A percentile compares a stretch with the other conserved stretches of the same genome.
Evolutionary conservation across 2,888 invertebrate genomes (phyloP).

Genomic region (Megamerina dolium): DNA sequence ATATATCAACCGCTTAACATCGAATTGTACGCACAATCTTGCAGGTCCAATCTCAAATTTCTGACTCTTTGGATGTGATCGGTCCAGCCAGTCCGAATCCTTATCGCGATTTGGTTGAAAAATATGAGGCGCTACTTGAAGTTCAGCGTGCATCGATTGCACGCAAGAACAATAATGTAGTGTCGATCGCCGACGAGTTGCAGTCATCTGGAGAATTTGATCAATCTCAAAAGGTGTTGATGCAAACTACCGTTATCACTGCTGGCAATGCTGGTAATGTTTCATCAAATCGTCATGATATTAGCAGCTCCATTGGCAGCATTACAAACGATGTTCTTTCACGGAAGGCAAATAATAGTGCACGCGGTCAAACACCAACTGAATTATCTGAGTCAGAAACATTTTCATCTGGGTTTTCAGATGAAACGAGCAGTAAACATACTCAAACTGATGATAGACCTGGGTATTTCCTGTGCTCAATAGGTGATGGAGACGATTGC

Average conservation of each 20-base stretch:
- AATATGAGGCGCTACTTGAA: slow-evolving; percentile 76
- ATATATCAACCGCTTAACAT: slow-evolving; percentile 17
- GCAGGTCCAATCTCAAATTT: slow-evolving; percentile 31
- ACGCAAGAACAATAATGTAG: slow-evolving; percentile 51
- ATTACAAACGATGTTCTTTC: slow-evolving; percentile 17
- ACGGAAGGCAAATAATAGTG: slow-evolving; percentile 36
- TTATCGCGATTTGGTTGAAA: slow-evolving; percentile 74
- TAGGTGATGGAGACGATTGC: slow-evolving; percentile 79
- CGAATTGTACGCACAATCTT: slow-evolving; percentile 21
- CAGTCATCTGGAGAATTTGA: slow-evolving; percentile 69
- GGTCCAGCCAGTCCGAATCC: slow-evolving; percentile 55
- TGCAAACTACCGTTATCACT: slow-evolving; percentile 15
- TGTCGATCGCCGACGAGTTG: slow-evolving; percentile 57
- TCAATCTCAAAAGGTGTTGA: slow-evolving; percentile 38
- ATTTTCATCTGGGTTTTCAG: slow-evolving; percentile 76
- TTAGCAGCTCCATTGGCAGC: slow-evolving; percentile 21
- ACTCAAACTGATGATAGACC: slow-evolving; percentile 76
- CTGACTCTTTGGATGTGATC: slow-evolving; percentile 34
- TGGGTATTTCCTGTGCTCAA: slow-evolving; percentile 78
- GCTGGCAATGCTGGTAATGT: slow-evolving; percentile 9
- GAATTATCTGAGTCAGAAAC: slow-evolving; percentile 84
- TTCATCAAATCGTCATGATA: slow-evolving; percentile 36
- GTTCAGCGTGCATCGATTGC: slow-evolving; percentile 64
- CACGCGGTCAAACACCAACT: slow-evolving; percentile 65
- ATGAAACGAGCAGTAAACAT: slow-evolving; percentile 75